Evolutionary conservation across 2,113 vertebrate species (phyloP).

Genomic region (Egretta garzetta): DNA sequence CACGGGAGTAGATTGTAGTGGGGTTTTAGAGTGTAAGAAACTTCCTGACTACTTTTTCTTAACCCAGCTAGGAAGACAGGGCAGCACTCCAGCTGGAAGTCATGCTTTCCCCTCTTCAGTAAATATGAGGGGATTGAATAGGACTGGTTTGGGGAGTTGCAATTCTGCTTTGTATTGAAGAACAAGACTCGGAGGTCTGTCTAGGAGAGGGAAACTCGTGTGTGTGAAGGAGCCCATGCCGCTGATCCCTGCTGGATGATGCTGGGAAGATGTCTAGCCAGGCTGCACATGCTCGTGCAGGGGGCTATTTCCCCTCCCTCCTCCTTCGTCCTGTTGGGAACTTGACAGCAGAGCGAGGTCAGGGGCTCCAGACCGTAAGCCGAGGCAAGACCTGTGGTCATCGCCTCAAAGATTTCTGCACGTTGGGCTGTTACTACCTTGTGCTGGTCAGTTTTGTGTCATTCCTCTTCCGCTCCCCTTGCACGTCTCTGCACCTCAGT

Average conservation of each 20-base stretch:
- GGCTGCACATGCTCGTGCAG: neutral
- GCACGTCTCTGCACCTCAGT: neutral
- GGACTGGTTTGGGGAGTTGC: neutral
- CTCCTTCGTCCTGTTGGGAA: neutral
- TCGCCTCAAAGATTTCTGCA: neutral
- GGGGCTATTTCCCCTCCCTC: neutral
- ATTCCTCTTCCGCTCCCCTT: neutral
- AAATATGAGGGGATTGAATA: no score
- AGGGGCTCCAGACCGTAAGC: neutral
- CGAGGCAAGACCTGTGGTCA: neutral
- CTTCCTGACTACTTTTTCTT: neutral
- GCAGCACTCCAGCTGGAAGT: neutral
- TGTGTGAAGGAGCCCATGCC: neutral
- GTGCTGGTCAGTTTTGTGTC: neutral
- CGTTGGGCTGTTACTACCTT: neutral
- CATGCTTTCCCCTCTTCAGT: neutral
- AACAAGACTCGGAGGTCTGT: neutral
- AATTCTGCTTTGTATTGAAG: neutral
- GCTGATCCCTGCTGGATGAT: neutral
- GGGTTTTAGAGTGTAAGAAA: neutral
- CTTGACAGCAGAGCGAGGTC: neutral
- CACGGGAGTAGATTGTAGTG: neutral
- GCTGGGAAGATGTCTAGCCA: neutral
- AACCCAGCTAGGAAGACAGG: neutral
- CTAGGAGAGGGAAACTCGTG: neutral